Evolutionary conservation across 2,797 vertebrate genomes (phyloP).

Genomic region (Acanthornis magna): DNA sequence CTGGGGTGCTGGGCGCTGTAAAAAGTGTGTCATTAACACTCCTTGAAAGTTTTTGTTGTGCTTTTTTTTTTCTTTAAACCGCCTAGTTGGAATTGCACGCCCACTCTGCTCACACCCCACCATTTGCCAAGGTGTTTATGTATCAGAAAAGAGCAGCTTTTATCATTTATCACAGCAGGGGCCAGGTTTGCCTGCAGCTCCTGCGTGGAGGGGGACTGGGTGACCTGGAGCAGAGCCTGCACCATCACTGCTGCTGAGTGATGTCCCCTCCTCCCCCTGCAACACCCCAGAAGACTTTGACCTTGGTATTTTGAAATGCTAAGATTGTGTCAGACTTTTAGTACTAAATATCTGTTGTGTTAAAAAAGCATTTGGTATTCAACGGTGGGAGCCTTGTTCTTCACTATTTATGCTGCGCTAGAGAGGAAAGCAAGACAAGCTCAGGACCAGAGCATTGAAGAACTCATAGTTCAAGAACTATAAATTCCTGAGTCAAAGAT

Average conservation of each 20-base stretch:
- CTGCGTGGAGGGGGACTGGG: rapidly evolving
- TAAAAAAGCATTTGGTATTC: not conserved
- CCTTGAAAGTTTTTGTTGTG: not conserved
- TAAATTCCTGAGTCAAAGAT: not conserved
- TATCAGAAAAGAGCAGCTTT: not conserved
- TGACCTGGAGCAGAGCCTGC: not conserved
- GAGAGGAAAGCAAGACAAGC: not conserved
- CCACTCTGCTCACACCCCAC: not conserved
- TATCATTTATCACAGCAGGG: not conserved
- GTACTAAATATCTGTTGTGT: not conserved
- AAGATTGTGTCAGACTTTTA: not conserved
- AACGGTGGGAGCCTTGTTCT: not conserved
- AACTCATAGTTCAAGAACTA: not conserved
- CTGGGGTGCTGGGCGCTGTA: not conserved
- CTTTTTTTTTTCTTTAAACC: not conserved
- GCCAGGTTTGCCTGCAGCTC: not conserved
- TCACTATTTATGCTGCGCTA: not conserved
- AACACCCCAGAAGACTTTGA: not conserved
- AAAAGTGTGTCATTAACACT: not conserved
- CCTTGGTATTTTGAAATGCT: not conserved
- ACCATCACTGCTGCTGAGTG: not conserved
- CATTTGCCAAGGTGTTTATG: not conserved
- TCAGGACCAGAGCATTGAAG: not conserved
- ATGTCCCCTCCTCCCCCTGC: not conserved
- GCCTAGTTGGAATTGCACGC: not conserved